Conservation (phyloP, 37 sponge, comb jelly and placozoan genomes). For the Chondrilla cf. caribensis region DNA sequence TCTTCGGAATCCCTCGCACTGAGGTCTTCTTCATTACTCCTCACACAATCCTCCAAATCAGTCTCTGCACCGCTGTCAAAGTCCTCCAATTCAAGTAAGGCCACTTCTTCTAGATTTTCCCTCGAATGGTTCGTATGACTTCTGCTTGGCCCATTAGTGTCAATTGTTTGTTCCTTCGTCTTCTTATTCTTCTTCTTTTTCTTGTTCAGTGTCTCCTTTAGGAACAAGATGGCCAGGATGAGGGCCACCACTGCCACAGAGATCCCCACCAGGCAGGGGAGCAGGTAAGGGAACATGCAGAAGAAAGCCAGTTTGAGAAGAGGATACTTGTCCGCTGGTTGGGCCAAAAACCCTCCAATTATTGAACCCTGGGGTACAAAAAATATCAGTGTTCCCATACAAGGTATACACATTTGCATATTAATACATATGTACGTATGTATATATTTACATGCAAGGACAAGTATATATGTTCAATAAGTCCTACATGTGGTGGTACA, state of each 20-base stretch:
- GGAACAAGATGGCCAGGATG: conserved; percentile 52
- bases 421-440: too few relatives aligned
- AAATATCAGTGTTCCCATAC: neutral
- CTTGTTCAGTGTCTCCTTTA: conserved; percentile 69
- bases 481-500: too few relatives aligned
- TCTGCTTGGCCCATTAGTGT: neutral
- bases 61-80: conserved; percentile 24
- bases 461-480: too few relatives aligned
- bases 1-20: too few relatives aligned
- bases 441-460: too few relatives aligned
- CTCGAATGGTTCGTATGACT: neutral
- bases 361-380: conserved; percentile 55
- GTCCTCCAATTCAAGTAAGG: conserved; percentile 1
- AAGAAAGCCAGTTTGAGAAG: conserved; percentile 61
- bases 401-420: neutral
- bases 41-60: neutral
- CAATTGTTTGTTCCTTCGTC: neutral
- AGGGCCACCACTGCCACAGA: conserved; percentile 36
- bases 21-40: too few relatives aligned
- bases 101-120: neutral
- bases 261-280: conserved; percentile 76
- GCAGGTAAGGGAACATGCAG: conserved; percentile 75
- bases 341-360: conserved; percentile 80
- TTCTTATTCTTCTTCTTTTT: conserved; percentile 15
- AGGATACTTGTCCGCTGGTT: conserved; percentile 76